phyloP scores from a whole-genome alignment of 1,140 invertebrate species.

The Brachionus rotundiformis region DNA sequence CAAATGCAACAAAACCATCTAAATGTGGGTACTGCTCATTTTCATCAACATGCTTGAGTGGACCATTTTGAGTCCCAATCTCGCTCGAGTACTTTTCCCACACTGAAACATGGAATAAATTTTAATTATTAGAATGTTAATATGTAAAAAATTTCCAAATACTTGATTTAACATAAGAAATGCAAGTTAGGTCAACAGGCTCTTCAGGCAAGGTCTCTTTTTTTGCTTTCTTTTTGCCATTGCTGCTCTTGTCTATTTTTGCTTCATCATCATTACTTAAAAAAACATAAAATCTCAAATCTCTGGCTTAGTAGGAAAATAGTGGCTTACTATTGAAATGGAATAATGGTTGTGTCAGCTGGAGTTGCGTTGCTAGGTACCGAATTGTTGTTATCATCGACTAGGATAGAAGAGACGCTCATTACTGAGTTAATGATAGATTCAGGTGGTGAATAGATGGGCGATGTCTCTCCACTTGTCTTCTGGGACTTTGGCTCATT shows the following conservation, averaged over 20 bases:
- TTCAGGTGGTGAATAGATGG: background rate
- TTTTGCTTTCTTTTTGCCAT: slow-evolving; percentile 28
- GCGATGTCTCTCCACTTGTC: slow-evolving; percentile 24
- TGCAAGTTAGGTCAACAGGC: slow-evolving; percentile 18
- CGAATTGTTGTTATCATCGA: slow-evolving; percentile 22
- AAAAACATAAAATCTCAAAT: background rate
- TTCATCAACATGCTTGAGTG: slow-evolving; percentile 34
- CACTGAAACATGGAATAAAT: background rate
- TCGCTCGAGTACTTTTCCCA: slow-evolving; percentile 48
- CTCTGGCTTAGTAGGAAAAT: background rate
- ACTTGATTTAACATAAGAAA: slow-evolving; percentile 51
- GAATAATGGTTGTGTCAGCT: background rate
- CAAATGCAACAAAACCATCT: slow-evolving; percentile 49
- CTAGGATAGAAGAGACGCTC: background rate
- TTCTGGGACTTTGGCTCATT: background rate
- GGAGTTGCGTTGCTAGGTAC: background rate
- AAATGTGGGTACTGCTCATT: slow-evolving; percentile 43
- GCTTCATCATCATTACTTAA: slow-evolving; percentile 29
- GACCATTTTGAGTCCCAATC: slow-evolving; percentile 33
- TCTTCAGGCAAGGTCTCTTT: background rate
- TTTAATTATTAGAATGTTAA: background rate
- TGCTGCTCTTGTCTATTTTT: background rate
- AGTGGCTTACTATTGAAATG: background rate
- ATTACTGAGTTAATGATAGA: slow-evolving; percentile 18
- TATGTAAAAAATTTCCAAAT: background rate